Evolutionary conservation across 2,888 invertebrate genomes (phyloP), one percentile per base, ranked within the genome.

Genomic region (Erebia aethiops): DNA sequence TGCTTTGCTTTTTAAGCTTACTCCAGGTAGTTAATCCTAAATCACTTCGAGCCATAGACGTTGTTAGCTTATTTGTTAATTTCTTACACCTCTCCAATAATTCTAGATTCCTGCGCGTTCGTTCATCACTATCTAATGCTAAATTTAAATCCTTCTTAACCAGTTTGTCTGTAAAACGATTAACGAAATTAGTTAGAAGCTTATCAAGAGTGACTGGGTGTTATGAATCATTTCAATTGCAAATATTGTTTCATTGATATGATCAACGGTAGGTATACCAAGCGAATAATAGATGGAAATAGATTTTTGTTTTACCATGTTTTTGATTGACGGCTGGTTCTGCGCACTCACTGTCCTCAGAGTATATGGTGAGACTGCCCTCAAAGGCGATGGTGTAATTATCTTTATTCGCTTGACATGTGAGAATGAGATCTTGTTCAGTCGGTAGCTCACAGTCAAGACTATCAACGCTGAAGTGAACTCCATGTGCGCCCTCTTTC

Each of bases 381-480:
- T 98, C 98, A 82, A 98, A 98, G 78, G 98, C 98, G 83, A 98
- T 98, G 76, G 98, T 98, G 87, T 98, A 98, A 93, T 98, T 98
- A 90, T 98, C 97, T 93, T 98, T 98, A 88, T 98, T 98, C 75
- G 97, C 97, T 90, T 97, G 97, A 88, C 98, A 98, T 75, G 98
- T 98, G 77, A 98, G 95, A 88, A 98, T 96, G 84, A 98, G 96
- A 83, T 98, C 97, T 82, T 96, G 96, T 85, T 96, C 96, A 74
- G 96, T 95, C 76, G 96, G 95, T 79, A 96, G 94, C 86, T 97
- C 97, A 90, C 97, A 97, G 89, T 98, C 98, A 80, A 98, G 94
- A 77, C 98, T 98, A 87, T 98, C 98, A 75, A 98, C 97, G 81
- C 98, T 98, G 90, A 97, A 97, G 87, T 97, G 96, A 70, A 96